Evolutionary conservation across 2,888 invertebrate species (phyloP), one percentile per base, ranked within the genome.

Genomic region (Drosophila prostipennis): DNA sequence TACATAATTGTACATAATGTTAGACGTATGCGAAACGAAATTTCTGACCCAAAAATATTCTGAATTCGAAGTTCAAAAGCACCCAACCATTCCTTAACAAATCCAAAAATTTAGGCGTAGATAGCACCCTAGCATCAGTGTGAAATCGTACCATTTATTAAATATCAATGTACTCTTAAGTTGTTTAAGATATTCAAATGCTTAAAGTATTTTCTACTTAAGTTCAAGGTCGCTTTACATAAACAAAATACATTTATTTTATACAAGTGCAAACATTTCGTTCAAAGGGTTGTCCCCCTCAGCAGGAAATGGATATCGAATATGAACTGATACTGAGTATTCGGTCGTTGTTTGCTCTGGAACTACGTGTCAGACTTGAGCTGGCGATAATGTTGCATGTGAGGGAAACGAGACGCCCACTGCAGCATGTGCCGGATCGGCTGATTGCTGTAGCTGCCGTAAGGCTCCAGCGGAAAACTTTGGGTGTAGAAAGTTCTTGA

Each of bases 351-450:
- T 32, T 23, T 45, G 48, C 42, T 39, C 26, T n/a, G n/a, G 26
- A 49, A 56, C 26, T 49, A 49, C 32, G 29, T 29, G 29, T 10
- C 51, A 64, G 64, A 45, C 51, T 56, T 23, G 23, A 36, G 51
- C 43, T 14, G 36, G 7, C 36, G 65, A 70, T 43, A 48, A 11
- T 26, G 46, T 19, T 13, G 70, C 63, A 68, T 80, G 39, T 65
- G 74, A 46, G 71, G 84, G 81, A 80, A 83, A 70, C 61, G 29
- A 54, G 52, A 60, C 86, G 80, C 80, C 80, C 53, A 87, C 80
- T 6, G 26, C 29, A 61, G 36, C 45, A 64, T 55, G 51, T 67
- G 63, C 46, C 45, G 37, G 39, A 36, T 39, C 39, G 55, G 53
- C 23, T 46, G 71, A 64, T 64, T 65, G 39, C 34, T 7, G n/a